Evolutionary conservation across 2,888 invertebrate genomes (phyloP).

Genomic region (Corythucha ciliata): DNA sequence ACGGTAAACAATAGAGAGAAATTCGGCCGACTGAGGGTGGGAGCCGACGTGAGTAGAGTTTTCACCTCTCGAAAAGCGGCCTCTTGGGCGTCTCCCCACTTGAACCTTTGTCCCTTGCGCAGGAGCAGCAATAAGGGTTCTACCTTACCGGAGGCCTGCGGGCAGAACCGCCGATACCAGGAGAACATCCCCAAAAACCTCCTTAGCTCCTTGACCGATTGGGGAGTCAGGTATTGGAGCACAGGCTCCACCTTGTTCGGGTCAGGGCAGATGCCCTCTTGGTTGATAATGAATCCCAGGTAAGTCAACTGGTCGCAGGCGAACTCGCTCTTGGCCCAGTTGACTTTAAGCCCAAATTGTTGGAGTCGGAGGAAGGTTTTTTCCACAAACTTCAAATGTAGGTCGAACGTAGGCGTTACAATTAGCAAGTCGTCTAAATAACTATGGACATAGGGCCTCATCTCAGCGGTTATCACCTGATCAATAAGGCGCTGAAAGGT

Average conservation of each 20-base stretch:
- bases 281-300: slow-evolving; percentile 13
- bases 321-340: slow-evolving; percentile 18
- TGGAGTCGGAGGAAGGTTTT: slow-evolving; percentile 8
- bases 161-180: slow-evolving; percentile 17
- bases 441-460: no score
- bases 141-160: slow-evolving; percentile 8
- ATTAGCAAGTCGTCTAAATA: no score
- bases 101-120: slow-evolving; percentile 11
- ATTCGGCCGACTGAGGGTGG: slow-evolving; percentile 12
- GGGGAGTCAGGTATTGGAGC: neutral
- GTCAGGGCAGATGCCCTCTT: neutral
- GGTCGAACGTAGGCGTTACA: no score
- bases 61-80: slow-evolving; percentile 13
- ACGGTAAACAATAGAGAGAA: slow-evolving; percentile 3
- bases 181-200: slow-evolving; percentile 16
- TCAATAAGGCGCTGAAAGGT: no score
- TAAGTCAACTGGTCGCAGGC: slow-evolving; percentile 4
- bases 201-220: slow-evolving; percentile 10
- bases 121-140: slow-evolving; percentile 14
- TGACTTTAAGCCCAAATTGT: slow-evolving; percentile 11
- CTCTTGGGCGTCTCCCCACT: slow-evolving; percentile 17
- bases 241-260: slow-evolving; percentile 12
- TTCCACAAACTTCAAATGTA: slow-evolving; percentile 1
- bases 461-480: no score
- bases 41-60: slow-evolving; percentile 4